Conservation (phyloP, 2,113 vertebrate species). For the Peromyscus californicus region DNA sequence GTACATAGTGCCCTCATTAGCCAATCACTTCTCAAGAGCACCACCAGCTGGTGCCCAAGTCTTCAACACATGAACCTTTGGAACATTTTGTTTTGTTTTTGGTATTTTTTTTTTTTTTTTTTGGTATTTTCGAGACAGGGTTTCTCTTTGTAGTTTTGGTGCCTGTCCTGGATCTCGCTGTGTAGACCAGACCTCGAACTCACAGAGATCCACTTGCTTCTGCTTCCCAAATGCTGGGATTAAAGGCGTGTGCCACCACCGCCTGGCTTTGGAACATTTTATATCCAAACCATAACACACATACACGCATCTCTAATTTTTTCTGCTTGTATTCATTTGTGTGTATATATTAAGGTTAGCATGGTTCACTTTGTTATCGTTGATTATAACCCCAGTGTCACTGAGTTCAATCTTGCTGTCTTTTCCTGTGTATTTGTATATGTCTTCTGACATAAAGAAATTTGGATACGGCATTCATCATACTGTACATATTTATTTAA, state of each 20-base stretch:
- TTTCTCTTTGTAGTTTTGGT: no score
- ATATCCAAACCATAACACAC: neutral
- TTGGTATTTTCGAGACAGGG: no score
- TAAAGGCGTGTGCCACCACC: no score
- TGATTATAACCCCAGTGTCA: neutral
- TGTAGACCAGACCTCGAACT: no score
- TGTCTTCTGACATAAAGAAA: neutral
- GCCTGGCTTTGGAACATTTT: neutral
- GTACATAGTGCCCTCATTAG: neutral
- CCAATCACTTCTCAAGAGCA: neutral
- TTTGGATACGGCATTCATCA: neutral
- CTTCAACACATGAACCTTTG: neutral
- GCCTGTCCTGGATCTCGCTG: no score
- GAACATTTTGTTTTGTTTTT: neutral
- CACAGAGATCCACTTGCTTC: no score
- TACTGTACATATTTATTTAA: slow-evolving; percentile 7
- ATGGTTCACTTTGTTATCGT: neutral
- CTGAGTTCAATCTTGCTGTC: neutral
- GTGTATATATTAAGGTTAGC: neutral
- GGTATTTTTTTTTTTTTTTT: no score
- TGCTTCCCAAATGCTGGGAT: no score
- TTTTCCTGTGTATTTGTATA: neutral
- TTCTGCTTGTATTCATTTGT: neutral
- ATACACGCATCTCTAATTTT: neutral
- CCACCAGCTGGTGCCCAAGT: neutral